These are phyloP conservation scores for Agrilus cyanescens DNA, from an alignment of 2,888 invertebrate species.

Conservation along the genomic window DNA sequence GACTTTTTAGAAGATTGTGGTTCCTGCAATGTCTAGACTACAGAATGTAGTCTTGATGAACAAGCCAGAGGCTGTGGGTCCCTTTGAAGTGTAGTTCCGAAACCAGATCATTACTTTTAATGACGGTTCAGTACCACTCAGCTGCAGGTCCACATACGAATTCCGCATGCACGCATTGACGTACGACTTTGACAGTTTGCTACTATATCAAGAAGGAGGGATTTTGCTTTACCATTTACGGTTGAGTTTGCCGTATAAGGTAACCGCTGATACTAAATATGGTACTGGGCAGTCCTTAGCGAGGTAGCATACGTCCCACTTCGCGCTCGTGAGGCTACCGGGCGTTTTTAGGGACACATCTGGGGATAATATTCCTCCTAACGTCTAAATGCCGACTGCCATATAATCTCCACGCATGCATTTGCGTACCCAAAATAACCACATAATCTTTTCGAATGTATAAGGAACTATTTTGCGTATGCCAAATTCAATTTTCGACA, in stretches of 20 bases:
- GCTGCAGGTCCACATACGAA: slow-evolving; percentile 12
- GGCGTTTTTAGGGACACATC: slow-evolving; percentile 13
- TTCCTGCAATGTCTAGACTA: too few species aligned
- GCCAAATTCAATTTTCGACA: slow-evolving; percentile 22
- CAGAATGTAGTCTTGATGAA: too few species aligned
- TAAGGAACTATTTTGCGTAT: slow-evolving; percentile 25
- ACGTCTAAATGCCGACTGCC: too few species aligned
- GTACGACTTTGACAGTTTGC: slow-evolving; percentile 23
- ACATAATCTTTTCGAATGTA: slow-evolving; percentile 11
- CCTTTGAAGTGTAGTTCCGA: too few species aligned
- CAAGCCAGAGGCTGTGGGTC: too few species aligned
- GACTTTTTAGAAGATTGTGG: too few species aligned
- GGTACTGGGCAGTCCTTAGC: slow-evolving; percentile 58
- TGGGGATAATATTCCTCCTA: slow-evolving; percentile 5
- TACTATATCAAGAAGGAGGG: slow-evolving; percentile 45
- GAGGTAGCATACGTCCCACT: slow-evolving; percentile 36
- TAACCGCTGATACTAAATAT: slow-evolving; percentile 70
- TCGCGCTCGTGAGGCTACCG: slow-evolving; percentile 19
- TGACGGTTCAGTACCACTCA: not conserved
- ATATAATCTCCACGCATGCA: too few species aligned
- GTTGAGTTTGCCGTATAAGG: slow-evolving; percentile 73
- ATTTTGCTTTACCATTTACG: slow-evolving; percentile 71
- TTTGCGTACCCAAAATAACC: too few species aligned
- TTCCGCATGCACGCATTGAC: slow-evolving; percentile 22
- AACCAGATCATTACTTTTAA: too few species aligned